Evolutionary conservation across 1,140 invertebrate species (phyloP), one percentile per base, ranked within the genome.

Genomic region (Archivesica marissinica): DNA sequence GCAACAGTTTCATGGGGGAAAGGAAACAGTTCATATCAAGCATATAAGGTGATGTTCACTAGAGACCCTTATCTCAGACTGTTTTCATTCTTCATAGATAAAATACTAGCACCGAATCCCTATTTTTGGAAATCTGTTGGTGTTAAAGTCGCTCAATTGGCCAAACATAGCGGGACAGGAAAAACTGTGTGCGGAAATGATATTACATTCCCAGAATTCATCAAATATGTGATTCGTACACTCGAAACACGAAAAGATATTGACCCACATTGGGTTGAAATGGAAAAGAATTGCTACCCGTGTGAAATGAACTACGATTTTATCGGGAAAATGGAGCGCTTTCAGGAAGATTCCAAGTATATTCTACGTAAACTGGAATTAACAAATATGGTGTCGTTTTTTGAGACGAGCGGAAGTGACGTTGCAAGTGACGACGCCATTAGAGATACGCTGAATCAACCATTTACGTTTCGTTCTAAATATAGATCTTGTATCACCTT

Each of bases 61-160:
- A 50, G 89, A 15, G 89, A 90, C 23, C 89, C 89, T 3, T 90
- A 87, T 44, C 54, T 82, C 1, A 33, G 89, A 38, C 52, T 89
- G 7, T 35, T 89, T 38, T 90, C 89, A 6, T 87, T 87, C 15
- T 90, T 87, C 54, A 70, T 87, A 0, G 89, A 90, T 76, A 90
- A 90, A 78, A 38, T 90, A 1, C 87, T 90, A 50, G 78, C 87
- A 15, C 89, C 89, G n/a, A 90, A 89, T 78, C 87, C 88, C 20
- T 59, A 82, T 39, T 90, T 87, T 25, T 90, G 89, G 89, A 79
- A 47, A 17, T 44, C 30, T 13, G 54, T 87, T 7, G 89, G 89
- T 9, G 79, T 70, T 9, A 64, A 87, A 52, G 84, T 89, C 17
- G 54, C 87, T 11, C 9, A 41, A 0, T 61, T 80, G 6, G 87